A percentile compares a stretch with the other conserved stretches of the same genome.
phyloP scores from a whole-genome alignment of 2,113 vertebrate genomes.

The Zingel zingel region DNA sequence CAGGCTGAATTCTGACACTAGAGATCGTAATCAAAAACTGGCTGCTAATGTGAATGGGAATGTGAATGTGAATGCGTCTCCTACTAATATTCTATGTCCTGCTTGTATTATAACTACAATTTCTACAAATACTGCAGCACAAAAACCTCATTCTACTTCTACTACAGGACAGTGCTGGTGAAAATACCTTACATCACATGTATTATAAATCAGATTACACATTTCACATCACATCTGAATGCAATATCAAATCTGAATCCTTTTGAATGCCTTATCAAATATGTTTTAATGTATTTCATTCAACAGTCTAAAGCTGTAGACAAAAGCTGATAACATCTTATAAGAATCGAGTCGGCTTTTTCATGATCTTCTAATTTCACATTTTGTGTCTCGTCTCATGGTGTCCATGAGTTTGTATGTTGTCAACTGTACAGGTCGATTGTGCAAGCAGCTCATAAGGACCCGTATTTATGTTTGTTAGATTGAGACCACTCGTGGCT shows the following conservation, averaged over 20 bases:
- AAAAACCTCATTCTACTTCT: neutral
- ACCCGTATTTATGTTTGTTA: too few relatives aligned
- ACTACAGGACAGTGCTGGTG: neutral
- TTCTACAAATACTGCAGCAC: neutral
- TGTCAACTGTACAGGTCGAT: too few relatives aligned
- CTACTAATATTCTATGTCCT: constrained; percentile 9
- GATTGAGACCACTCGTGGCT: too few relatives aligned
- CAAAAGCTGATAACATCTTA: neutral
- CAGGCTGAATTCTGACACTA: constrained; percentile 61
- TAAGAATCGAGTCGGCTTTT: neutral
- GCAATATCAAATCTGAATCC: neutral
- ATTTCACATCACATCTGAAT: neutral
- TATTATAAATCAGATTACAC: too few relatives aligned
- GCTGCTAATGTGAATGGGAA: constrained; percentile 59
- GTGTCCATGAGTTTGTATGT: neutral
- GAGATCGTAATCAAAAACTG: constrained; percentile 65
- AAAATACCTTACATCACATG: neutral
- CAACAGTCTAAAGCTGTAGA: neutral
- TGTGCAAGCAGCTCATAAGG: too few relatives aligned
- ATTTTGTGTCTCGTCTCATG: neutral
- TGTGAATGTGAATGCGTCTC: constrained; percentile 40
- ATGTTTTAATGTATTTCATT: neutral
- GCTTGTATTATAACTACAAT: neutral
- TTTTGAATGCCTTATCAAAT: neutral
- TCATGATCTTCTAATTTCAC: neutral